Evolutionary conservation across 2,113 vertebrate species (phyloP).

Genomic region (Genyomyrus donnyi): DNA sequence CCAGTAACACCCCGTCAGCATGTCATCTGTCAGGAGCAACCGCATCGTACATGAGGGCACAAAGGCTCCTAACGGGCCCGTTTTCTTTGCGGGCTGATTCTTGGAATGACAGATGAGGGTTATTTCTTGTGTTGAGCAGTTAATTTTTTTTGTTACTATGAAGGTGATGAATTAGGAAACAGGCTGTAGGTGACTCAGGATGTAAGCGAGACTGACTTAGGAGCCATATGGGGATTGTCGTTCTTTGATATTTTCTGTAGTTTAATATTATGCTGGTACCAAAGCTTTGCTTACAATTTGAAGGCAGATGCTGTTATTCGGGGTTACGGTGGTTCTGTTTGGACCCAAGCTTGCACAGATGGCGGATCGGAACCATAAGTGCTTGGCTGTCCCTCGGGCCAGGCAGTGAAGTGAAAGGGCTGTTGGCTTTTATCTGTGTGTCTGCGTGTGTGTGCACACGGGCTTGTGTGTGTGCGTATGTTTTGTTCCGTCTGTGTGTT

Average conservation of each 20-base stretch:
- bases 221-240: background rate
- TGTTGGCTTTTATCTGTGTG: conserved; percentile 10
- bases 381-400: background rate
- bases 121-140: background rate
- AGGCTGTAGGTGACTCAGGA: background rate
- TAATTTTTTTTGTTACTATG: background rate
- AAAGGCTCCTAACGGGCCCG: background rate
- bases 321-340: background rate
- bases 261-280: background rate
- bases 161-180: background rate
- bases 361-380: background rate
- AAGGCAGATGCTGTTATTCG: background rate
- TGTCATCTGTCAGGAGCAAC: background rate
- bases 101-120: background rate
- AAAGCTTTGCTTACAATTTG: background rate
- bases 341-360: background rate
- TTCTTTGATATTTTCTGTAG: background rate
- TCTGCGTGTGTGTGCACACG: conserved; percentile 17
- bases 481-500: background rate
- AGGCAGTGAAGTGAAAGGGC: background rate
- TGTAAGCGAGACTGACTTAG: background rate
- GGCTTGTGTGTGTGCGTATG: background rate
- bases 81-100: background rate
- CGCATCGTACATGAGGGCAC: background rate
- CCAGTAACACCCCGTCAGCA: background rate